Conservation (phyloP, 2,888 invertebrate genomes). For the Spodoptera exigua region DNA sequence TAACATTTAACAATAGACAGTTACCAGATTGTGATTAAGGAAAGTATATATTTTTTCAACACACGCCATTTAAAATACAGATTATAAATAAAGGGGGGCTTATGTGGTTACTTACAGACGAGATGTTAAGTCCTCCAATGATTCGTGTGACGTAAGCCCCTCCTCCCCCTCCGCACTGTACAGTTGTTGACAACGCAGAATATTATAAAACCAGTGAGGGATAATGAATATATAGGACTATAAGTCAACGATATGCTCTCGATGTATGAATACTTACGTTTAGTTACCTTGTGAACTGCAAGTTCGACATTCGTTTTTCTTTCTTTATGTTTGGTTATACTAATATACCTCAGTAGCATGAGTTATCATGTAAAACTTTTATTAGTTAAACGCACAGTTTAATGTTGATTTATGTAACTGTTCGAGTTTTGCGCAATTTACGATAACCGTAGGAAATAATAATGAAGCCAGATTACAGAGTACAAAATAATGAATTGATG, state of each 20-base stretch:
- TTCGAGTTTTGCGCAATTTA: slow-evolving; percentile 51
- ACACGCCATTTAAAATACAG: slow-evolving; percentile 61
- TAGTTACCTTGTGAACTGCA: slow-evolving; percentile 88
- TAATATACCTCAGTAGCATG: slow-evolving; percentile 86
- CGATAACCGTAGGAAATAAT: slow-evolving; percentile 41
- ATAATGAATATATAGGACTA: slow-evolving; percentile 80
- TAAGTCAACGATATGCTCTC: slow-evolving; percentile 82
- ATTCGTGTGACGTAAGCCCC: slow-evolving; percentile 48
- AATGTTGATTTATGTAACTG: slow-evolving; percentile 61
- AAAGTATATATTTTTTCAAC: slow-evolving; percentile 83
- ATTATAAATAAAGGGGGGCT: slow-evolving; percentile 38
- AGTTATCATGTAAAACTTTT: slow-evolving; percentile 77
- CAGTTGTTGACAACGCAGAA: slow-evolving; percentile 75
- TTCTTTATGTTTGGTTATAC: slow-evolving; percentile 72
- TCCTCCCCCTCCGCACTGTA: slow-evolving; percentile 62
- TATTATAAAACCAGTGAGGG: slow-evolving; percentile 83
- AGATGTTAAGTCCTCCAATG: too few species aligned
- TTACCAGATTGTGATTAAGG: slow-evolving; percentile 84
- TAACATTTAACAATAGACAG: slow-evolving; percentile 80
- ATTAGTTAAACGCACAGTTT: slow-evolving; percentile 64
- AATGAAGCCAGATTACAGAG: slow-evolving; percentile 54
- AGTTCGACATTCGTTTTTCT: slow-evolving; percentile 81
- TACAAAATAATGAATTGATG: slow-evolving; percentile 61
- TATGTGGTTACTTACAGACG: slow-evolving; percentile 8
- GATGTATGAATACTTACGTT: slow-evolving; percentile 81